Conservation (phyloP, 2,888 invertebrate genomes). For the Petrolisthes manimaculis region DNA sequence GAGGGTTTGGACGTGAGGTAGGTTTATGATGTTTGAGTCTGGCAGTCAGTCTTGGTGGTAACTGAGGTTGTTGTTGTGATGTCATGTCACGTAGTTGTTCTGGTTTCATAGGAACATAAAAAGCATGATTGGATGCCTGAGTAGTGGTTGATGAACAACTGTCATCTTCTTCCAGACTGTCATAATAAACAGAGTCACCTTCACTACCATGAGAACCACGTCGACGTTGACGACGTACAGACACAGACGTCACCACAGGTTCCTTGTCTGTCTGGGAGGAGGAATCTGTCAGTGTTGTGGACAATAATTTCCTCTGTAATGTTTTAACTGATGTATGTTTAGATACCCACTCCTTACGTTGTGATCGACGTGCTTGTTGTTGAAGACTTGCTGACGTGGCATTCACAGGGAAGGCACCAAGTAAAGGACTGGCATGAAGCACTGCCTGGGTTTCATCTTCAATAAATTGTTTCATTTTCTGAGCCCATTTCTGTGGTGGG, state of each 20-base stretch:
- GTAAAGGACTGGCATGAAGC: conserved; percentile 30
- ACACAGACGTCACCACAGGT: not conserved
- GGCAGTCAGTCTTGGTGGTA: conserved; percentile 41
- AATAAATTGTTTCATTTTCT: conserved; percentile 48
- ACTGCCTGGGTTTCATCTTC: conserved; percentile 47
- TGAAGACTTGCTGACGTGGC: not conserved
- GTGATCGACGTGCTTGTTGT: conserved; percentile 24
- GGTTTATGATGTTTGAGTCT: conserved; percentile 34
- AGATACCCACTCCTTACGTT: conserved; percentile 51
- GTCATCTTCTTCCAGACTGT: conserved; percentile 55
- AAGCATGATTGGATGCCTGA: conserved; percentile 21
- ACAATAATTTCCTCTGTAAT: conserved; percentile 46
- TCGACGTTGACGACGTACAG: conserved; percentile 3
- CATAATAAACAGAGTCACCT: conserved; percentile 50
- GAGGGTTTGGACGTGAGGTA: not conserved
- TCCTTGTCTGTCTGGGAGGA: conserved; percentile 41
- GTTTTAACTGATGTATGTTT: conserved; percentile 48
- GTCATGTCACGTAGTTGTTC: not conserved
- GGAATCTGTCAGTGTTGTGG: conserved; percentile 33
- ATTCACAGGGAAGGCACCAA: not conserved
- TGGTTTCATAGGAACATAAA: conserved; percentile 51
- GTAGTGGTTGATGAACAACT: conserved; percentile 3
- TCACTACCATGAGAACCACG: conserved; percentile 41
- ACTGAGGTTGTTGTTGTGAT: not conserved
- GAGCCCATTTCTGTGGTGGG: conserved; percentile 31